Base-by-base conservation (phyloP, 2,113 vertebrate species). In the Marmota flaviventris region DNA sequence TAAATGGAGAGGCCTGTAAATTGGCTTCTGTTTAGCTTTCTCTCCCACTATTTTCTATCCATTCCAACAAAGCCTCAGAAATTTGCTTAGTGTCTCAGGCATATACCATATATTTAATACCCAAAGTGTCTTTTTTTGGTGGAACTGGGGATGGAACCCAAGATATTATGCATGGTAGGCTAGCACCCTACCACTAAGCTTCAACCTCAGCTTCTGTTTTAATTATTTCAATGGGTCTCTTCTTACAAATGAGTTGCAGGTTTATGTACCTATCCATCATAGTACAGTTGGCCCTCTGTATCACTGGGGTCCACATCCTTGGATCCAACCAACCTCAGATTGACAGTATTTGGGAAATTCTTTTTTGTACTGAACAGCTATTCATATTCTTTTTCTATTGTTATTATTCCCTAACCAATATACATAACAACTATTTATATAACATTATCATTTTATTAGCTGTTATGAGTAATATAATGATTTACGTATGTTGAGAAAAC, bases 151-250 rank as follows among this genome's bases (percentile, higher is more conserved):
- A 69, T 53, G 8, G 45, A 77, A 85, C 27, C 39, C 58, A 93
- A 61, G 8, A 27, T 8, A 34, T 29, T 45, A 67, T 39, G n/a
- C n/a, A 42, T 63, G 13, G 6, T 58, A 63, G 24, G 25, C 13
- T 39, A 82, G 58, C 24, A 63, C 4, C 13, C 32, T 70, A 69
- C 20, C 48, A 58, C 25, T 61, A 53, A 22, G n/a, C 51, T 14
- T 29, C 27, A 75, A 9, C 25, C 22, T 16, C 25, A 34, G 17
- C 27, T 69, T 39, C 61, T 39, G 53, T 39, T 63, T 85, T 73
- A 48, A 51, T 84, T 27, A 32, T 81, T 81, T 61, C 14, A 39
- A 90, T 75, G 17, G 8, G 34, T 90, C 56, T 93, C 45, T 92
- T 77, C n/a, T 82, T 29, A 63, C 53, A 67, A 34, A 51, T 5